Conservation (phyloP, 1,140 invertebrate genomes). For the Temnothorax curvispinosus region DNA sequence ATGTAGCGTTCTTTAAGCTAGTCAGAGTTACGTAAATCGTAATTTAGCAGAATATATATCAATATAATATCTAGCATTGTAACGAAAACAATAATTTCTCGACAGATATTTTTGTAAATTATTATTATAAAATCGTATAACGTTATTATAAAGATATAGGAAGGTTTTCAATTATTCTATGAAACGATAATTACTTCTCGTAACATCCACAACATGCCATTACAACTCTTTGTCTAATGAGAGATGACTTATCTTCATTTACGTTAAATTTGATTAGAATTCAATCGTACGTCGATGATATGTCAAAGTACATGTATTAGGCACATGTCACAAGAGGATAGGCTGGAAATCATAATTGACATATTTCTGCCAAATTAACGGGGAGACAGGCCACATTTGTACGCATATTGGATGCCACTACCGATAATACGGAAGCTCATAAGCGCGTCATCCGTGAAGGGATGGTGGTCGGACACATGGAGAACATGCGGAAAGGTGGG, state of each 20-base stretch:
- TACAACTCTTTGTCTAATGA: not conserved
- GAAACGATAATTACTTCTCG: not conserved
- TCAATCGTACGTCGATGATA: not conserved
- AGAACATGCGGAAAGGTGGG: not conserved
- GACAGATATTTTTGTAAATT: not conserved
- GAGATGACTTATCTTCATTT: not conserved
- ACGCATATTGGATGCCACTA: constrained; percentile 33
- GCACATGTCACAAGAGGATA: not conserved
- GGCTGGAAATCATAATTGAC: constrained; percentile 46
- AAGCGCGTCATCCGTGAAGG: constrained; percentile 46
- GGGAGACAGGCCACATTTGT: constrained; percentile 35
- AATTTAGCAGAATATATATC: not conserved
- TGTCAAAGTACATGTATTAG: not conserved
- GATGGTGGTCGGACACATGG: not conserved
- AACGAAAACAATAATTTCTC: not conserved
- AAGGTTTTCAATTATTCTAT: not conserved
- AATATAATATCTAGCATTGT: not conserved
- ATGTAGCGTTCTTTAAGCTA: not conserved
- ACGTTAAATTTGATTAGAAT: not conserved
- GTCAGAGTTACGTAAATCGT: not conserved
- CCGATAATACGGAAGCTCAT: constrained; percentile 39
- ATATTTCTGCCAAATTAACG: constrained; percentile 39
- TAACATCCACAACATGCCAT: not conserved
- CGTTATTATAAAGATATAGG: not conserved
- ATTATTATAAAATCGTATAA: not conserved